A percentile compares a stretch with the other conserved stretches of the same genome.
phyloP scores from a whole-genome alignment of 2,888 invertebrate genomes.

The Drosophila pegasa region DNA sequence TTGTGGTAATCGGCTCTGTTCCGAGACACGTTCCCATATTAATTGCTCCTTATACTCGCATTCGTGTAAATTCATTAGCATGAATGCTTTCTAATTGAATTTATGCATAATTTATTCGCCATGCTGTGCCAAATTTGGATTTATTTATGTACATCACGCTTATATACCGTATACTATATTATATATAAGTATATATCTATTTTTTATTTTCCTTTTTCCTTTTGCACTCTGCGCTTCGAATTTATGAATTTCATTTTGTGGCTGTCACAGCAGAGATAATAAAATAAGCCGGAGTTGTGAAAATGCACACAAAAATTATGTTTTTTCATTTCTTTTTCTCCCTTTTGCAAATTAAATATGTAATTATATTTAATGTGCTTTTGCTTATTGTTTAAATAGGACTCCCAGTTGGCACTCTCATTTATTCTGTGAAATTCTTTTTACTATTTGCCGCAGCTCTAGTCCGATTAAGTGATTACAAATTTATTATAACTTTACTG shows the following conservation, averaged over 20 bases:
- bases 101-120: constrained; percentile 50
- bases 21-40: constrained; percentile 65
- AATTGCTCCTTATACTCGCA: constrained; percentile 59
- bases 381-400: constrained; percentile 50
- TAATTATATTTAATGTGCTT: constrained; percentile 58
- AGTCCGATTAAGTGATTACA: neutral
- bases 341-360: constrained; percentile 40
- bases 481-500: neutral
- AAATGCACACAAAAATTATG: constrained; percentile 25
- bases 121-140: constrained; percentile 23
- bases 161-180: neutral
- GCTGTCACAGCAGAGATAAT: constrained; percentile 66
- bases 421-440: constrained; percentile 30
- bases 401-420: constrained; percentile 18
- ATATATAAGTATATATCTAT: neutral
- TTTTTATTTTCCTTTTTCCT: constrained; percentile 1
- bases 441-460: constrained; percentile 5
- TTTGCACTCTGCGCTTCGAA: constrained; percentile 27
- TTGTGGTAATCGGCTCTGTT: constrained; percentile 56
- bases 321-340: constrained; percentile 4
- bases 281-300: constrained; percentile 29
- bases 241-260: constrained; percentile 49
- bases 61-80: constrained; percentile 62
- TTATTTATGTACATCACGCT: constrained; percentile 32
- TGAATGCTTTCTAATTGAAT: constrained; percentile 68